These are phyloP conservation scores for Teinopalpus imperialis DNA, from an alignment of 2,888 invertebrate genomes.

Conservation along the genomic window DNA sequence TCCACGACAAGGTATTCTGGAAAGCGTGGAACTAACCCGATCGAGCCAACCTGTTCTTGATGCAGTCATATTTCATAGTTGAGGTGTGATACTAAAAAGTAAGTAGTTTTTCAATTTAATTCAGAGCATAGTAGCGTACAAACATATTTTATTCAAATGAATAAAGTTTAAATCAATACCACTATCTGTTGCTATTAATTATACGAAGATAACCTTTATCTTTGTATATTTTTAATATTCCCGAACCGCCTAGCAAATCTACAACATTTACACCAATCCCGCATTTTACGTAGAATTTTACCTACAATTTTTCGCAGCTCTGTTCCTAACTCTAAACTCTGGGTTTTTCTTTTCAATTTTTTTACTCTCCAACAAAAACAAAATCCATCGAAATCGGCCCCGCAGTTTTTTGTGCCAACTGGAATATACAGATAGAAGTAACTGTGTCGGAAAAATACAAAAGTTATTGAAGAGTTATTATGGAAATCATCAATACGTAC, in stretches of 20 bases:
- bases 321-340: constrained; percentile 26
- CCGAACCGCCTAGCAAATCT: constrained; percentile 12
- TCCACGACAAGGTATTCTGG: too few species aligned
- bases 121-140: too few species aligned
- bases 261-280: constrained; percentile 16
- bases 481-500: constrained; percentile 13
- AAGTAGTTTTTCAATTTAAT: too few species aligned
- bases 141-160: too few species aligned
- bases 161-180: too few species aligned
- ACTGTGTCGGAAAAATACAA: constrained; percentile 27
- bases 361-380: constrained; percentile 31
- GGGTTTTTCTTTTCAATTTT: constrained; percentile 31
- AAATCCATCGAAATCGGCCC: constrained; percentile 31
- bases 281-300: constrained; percentile 24
- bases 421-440: constrained; percentile 31
- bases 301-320: constrained; percentile 25
- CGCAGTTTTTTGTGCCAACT: constrained; percentile 32
- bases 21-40: too few species aligned
- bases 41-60: too few species aligned
- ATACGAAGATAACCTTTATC: too few species aligned
- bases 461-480: constrained; percentile 25
- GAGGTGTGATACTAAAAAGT: too few species aligned
- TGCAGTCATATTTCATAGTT: too few species aligned
- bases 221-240: constrained; percentile 4
- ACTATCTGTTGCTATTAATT: too few species aligned